These are phyloP conservation scores for Falco punctatus DNA, from an alignment of 2,113 vertebrate genomes.

Conservation along the genomic window DNA sequence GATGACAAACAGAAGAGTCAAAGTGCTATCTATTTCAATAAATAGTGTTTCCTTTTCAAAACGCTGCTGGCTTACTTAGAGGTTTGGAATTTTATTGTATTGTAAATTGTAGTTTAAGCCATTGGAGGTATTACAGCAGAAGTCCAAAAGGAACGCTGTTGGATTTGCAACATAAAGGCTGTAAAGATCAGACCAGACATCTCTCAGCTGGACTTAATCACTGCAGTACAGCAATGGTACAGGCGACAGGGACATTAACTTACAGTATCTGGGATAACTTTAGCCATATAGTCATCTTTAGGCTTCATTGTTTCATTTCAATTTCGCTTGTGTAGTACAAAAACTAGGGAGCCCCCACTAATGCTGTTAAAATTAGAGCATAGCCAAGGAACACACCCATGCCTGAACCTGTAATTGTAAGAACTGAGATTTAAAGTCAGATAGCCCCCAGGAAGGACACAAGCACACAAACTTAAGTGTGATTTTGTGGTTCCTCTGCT, in stretches of 20 bases:
- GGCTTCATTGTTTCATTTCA: not conserved
- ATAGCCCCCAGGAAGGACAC: not conserved
- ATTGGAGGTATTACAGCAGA: not conserved
- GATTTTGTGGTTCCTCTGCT: not conserved
- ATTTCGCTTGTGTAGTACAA: not conserved
- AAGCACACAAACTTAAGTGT: not conserved
- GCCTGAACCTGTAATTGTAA: not conserved
- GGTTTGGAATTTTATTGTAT: not conserved
- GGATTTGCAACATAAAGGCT: not conserved
- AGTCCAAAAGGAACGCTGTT: not conserved
- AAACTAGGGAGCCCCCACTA: not conserved
- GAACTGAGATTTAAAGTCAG: not conserved
- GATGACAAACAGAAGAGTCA: not conserved
- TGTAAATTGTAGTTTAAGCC: not conserved
- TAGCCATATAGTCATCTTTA: rapidly evolving
- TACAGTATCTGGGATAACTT: not conserved
- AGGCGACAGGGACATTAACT: not conserved
- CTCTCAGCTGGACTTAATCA: not conserved
- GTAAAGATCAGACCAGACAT: not conserved
- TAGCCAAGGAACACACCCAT: not conserved
- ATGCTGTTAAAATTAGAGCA: not conserved
- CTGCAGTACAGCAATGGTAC: not conserved
- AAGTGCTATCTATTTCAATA: not conserved
- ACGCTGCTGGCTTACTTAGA: not conserved
- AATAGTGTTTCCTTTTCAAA: not conserved